These are phyloP conservation scores for Arion vulgaris DNA, from an alignment of 1,140 invertebrate species.

Conservation along the genomic window DNA sequence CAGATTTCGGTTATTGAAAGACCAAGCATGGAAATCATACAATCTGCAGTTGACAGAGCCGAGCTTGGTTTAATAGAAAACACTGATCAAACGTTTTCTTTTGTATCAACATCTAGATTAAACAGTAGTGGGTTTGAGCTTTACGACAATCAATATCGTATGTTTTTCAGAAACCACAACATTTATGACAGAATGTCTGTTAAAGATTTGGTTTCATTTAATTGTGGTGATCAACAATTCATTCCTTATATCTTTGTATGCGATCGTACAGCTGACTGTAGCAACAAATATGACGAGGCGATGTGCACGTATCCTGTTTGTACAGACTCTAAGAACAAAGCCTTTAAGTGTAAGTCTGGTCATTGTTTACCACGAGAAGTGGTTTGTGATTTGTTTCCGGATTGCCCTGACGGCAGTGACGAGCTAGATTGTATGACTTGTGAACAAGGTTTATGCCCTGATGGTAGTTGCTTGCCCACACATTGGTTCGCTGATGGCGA, in stretches of 20 bases:
- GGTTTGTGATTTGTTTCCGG: neutral
- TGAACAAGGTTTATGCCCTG: neutral
- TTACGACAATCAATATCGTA: neutral
- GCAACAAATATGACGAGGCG: neutral
- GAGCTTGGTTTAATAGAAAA: neutral
- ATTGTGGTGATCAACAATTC: neutral
- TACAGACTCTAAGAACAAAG: neutral
- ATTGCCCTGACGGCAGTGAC: constrained; percentile 4
- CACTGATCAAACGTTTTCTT: neutral
- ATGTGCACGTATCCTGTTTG: neutral
- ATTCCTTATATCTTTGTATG: neutral
- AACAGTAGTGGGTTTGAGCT: neutral
- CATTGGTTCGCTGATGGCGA: constrained; percentile 29
- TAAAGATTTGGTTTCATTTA: neutral
- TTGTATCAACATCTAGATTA: neutral
- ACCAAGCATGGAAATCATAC: neutral
- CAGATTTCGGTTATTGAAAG: neutral
- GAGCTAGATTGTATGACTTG: neutral
- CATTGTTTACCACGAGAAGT: neutral
- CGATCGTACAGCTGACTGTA: neutral
- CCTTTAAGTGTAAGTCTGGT: neutral
- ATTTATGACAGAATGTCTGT: neutral
- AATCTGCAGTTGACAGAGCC: neutral
- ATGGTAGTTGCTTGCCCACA: constrained; percentile 5
- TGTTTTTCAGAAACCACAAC: neutral